Evolutionary conservation across 2,888 invertebrate genomes (phyloP).

Genomic region (Pogonocherus hispidulus): DNA sequence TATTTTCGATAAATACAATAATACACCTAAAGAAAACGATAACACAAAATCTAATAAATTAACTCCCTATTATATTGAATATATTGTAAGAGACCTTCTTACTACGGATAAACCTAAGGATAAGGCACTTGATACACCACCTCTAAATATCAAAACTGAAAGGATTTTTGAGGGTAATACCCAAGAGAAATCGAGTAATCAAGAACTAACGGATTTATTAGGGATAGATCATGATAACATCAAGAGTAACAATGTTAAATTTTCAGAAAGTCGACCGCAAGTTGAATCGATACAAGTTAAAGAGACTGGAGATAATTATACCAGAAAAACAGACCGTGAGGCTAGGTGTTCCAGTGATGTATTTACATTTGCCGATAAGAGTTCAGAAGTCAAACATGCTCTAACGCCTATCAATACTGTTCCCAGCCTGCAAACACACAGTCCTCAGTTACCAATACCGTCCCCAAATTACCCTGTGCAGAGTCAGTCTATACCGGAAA

Average conservation of each 20-base stretch:
- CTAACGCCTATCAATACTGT: constrained; percentile 58
- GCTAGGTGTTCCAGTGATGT: constrained; percentile 9
- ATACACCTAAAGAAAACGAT: constrained; percentile 45
- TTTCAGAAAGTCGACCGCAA: neutral
- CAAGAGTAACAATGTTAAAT: neutral
- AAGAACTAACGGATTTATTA: neutral
- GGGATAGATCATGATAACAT: neutral
- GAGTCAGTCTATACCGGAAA: constrained; percentile 48
- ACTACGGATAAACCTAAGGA: constrained; percentile 10
- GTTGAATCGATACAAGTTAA: neutral
- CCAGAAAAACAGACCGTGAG: neutral
- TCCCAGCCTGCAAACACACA: constrained; percentile 60
- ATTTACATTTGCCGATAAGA: constrained; percentile 56
- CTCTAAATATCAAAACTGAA: constrained; percentile 52
- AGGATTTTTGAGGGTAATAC: constrained; percentile 42
- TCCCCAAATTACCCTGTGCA: constrained; percentile 65
- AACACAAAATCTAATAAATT: constrained; percentile 44
- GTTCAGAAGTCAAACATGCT: constrained; percentile 64
- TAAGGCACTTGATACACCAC: neutral
- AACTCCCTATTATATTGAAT: constrained; percentile 52
- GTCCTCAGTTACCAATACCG: constrained; percentile 64
- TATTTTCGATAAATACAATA: constrained; percentile 28
- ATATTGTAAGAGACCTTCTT: constrained; percentile 48
- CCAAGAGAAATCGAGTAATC: neutral
- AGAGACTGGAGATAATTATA: neutral